A percentile compares a stretch with the other conserved stretches of the same genome.
phyloP scores from a whole-genome alignment of 1,140 invertebrate genomes.

The Piezodorus guildinii region DNA sequence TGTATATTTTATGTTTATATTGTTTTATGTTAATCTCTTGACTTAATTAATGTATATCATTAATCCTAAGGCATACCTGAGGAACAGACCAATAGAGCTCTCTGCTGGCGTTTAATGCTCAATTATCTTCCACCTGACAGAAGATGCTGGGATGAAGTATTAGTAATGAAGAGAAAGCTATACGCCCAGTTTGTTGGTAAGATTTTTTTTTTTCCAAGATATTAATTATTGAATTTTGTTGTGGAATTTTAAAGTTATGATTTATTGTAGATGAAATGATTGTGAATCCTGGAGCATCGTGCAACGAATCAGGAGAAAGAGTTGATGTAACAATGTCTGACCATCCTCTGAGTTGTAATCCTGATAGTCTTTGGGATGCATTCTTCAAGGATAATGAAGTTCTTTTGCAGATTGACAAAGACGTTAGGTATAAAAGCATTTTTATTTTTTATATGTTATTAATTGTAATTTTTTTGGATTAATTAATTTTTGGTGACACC shows the following conservation, averaged over 20 bases:
- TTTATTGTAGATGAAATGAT: slow-evolving; percentile 61
- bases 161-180: slow-evolving; percentile 56
- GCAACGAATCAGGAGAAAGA: slow-evolving; percentile 34
- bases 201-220: slow-evolving; percentile 26
- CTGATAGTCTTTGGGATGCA: slow-evolving; percentile 84
- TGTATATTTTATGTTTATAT: too few species aligned
- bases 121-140: slow-evolving; percentile 64
- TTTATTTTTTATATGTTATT: neutral
- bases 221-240: neutral
- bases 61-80: slow-evolving; percentile 62
- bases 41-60: slow-evolving; percentile 18
- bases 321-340: slow-evolving; percentile 49
- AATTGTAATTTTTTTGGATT: too few species aligned
- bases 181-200: slow-evolving; percentile 76
- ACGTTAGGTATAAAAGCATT: slow-evolving; percentile 56
- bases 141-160: slow-evolving; percentile 48
- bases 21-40: too few species aligned
- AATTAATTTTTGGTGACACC: too few species aligned
- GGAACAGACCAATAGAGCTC: slow-evolving; percentile 56
- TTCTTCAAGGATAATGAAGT: slow-evolving; percentile 97
- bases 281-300: slow-evolving; percentile 53
- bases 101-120: slow-evolving; percentile 73
- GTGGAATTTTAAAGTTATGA: neutral
- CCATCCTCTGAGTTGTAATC: slow-evolving; percentile 88
- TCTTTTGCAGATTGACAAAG: slow-evolving; percentile 91